A percentile compares a stretch with the other conserved stretches of the same genome.
phyloP scores from a whole-genome alignment of 2,797 vertebrate genomes.

The Remorina albescens region DNA sequence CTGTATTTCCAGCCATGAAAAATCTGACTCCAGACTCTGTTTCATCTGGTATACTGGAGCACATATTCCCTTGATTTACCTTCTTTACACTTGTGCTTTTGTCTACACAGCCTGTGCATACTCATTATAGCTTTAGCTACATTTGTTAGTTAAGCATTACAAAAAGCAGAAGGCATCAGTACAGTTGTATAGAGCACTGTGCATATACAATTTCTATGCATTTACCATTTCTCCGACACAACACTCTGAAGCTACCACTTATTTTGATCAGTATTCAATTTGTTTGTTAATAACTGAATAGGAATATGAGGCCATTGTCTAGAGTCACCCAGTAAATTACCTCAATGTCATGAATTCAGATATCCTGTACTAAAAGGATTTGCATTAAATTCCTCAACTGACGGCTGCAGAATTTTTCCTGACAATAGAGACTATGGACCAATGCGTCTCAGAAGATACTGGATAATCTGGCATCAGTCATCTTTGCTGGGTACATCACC shows the following conservation, averaged over 20 bases:
- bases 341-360: constrained; percentile 53
- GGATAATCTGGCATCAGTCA: constrained; percentile 70
- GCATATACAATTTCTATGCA: neutral
- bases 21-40: constrained; percentile 7
- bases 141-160: constrained; percentile 8
- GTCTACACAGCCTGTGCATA: neutral
- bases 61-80: neutral
- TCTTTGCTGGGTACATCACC: constrained; percentile 55
- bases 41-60: constrained; percentile 1
- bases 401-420: constrained; percentile 53
- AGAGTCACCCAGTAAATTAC: constrained; percentile 61
- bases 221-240: constrained; percentile 22
- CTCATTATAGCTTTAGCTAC: constrained; percentile 1
- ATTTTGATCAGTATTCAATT: constrained; percentile 50
- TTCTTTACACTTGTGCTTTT: neutral
- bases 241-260: constrained; percentile 25
- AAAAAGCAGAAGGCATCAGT: constrained; percentile 14
- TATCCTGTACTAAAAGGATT: constrained; percentile 67
- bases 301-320: constrained; percentile 39
- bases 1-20: constrained; percentile 7
- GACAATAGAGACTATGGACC: constrained; percentile 62
- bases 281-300: constrained; percentile 33
- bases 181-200: constrained; percentile 10
- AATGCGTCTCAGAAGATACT: constrained; percentile 63
- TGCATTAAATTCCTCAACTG: constrained; percentile 74